These are phyloP conservation scores for Venusia cambrica DNA, from an alignment of 2,888 invertebrate genomes.

Conservation along the genomic window DNA sequence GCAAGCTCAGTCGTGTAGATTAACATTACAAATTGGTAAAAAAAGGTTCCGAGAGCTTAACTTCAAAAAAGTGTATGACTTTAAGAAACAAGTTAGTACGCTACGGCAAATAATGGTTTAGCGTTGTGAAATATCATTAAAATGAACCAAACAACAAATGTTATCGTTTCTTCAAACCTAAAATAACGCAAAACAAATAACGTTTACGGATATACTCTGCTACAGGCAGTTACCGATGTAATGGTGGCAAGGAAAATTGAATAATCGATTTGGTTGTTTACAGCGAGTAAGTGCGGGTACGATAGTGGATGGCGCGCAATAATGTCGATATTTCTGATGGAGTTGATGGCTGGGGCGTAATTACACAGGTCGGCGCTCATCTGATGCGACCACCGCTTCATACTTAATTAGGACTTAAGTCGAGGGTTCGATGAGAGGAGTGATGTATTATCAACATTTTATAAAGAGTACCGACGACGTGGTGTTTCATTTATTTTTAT, in stretches of 20 bases:
- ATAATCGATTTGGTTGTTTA: slow-evolving; percentile 23
- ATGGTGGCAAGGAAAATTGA: slow-evolving; percentile 15
- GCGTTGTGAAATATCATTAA: too few species aligned
- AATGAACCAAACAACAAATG: too few species aligned
- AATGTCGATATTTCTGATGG: slow-evolving; percentile 21
- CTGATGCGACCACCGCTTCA: slow-evolving; percentile 23
- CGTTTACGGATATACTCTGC: slow-evolving; percentile 8
- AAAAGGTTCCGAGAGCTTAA: too few species aligned
- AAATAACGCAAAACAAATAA: slow-evolving; percentile 6
- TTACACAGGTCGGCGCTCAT: slow-evolving; percentile 14
- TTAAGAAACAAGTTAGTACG: too few species aligned
- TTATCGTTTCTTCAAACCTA: too few species aligned
- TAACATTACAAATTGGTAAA: too few species aligned
- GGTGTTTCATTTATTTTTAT: too few species aligned
- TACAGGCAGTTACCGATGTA: slow-evolving; percentile 11
- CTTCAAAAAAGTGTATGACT: too few species aligned
- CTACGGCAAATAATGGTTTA: too few species aligned
- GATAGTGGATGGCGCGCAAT: slow-evolving; percentile 14
- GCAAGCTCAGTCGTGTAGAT: too few species aligned
- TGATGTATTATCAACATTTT: too few species aligned
- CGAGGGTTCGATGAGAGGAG: too few species aligned
- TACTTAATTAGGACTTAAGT: slow-evolving; percentile 21
- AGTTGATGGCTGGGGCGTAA: slow-evolving; percentile 19
- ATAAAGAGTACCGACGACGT: background rate
- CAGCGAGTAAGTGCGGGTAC: slow-evolving; percentile 10